Evolutionary conservation across 2,888 invertebrate species (phyloP).

Genomic region (Dynastes hyllus): DNA sequence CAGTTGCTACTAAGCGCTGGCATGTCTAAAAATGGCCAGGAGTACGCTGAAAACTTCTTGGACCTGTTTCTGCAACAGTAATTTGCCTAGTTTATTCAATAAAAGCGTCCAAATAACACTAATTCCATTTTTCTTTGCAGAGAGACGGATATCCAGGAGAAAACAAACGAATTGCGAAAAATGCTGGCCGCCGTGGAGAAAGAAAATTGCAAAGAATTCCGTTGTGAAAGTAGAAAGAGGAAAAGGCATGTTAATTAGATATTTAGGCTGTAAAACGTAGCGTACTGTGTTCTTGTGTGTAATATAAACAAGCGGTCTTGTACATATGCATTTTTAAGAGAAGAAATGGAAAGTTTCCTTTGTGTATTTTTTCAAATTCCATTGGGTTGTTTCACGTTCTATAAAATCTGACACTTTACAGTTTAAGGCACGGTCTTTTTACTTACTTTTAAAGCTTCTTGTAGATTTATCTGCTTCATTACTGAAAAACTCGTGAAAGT

Average conservation of each 20-base stretch:
- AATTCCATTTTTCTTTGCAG: constrained; percentile 59
- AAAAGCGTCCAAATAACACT: constrained; percentile 34
- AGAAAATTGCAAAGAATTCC: constrained; percentile 64
- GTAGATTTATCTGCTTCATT: no score
- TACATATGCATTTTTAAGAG: background rate
- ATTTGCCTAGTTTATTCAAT: constrained; percentile 34
- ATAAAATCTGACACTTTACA: no score
- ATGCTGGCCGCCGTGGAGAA: constrained; percentile 67
- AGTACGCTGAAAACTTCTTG: constrained; percentile 65
- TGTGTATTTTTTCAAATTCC: background rate
- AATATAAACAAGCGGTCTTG: background rate
- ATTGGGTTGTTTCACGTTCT: background rate
- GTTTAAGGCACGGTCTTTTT: no score
- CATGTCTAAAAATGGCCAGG: constrained; percentile 63
- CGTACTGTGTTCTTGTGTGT: background rate
- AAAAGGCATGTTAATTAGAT: constrained; percentile 17
- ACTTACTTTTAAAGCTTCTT: no score
- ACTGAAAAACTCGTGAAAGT: no score
- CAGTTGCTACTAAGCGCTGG: constrained; percentile 65
- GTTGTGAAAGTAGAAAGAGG: constrained; percentile 59
- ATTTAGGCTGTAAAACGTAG: constrained; percentile 4
- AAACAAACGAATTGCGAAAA: constrained; percentile 65
- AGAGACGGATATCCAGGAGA: constrained; percentile 62
- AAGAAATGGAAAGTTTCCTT: background rate
- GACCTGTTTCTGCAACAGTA: constrained; percentile 65